Conservation (phyloP, 2,113 vertebrate species). For the Ptilonorhynchus violaceus region DNA sequence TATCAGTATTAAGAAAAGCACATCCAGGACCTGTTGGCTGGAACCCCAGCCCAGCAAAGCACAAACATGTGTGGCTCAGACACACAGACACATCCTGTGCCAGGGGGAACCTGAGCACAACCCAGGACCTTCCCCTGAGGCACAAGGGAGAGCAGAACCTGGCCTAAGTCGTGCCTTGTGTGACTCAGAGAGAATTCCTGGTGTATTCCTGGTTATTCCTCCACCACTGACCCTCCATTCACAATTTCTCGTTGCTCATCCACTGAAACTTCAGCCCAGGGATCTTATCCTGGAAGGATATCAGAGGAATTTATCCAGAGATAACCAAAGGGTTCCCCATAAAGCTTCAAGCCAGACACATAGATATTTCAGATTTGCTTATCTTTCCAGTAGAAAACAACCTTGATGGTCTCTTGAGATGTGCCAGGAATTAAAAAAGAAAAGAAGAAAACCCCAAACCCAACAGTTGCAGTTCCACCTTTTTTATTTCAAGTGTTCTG, state of each 20-base stretch:
- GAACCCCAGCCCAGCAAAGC: not conserved
- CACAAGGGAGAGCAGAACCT: not conserved
- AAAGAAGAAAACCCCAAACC: not conserved
- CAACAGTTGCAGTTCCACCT: not conserved
- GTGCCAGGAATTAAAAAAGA: not conserved
- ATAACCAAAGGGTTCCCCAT: not conserved
- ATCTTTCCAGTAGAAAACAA: not conserved
- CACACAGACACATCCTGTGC: accelerated
- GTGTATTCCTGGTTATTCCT: not conserved
- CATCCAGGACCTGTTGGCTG: not conserved
- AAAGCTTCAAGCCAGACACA: not conserved
- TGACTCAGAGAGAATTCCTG: not conserved
- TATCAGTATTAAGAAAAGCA: not conserved
- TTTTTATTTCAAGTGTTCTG: not conserved
- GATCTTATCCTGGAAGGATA: not conserved
- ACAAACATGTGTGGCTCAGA: not conserved
- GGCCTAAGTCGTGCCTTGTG: not conserved
- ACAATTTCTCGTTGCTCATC: not conserved
- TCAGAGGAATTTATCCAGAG: not conserved
- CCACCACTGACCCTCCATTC: not conserved
- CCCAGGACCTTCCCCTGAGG: not conserved
- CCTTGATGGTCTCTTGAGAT: not conserved
- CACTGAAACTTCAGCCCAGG: too few species aligned
- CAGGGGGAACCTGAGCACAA: not conserved
- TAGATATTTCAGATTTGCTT: not conserved